Conservation (phyloP, 2,797 vertebrate species). For the Carcharodon carcharias region DNA sequence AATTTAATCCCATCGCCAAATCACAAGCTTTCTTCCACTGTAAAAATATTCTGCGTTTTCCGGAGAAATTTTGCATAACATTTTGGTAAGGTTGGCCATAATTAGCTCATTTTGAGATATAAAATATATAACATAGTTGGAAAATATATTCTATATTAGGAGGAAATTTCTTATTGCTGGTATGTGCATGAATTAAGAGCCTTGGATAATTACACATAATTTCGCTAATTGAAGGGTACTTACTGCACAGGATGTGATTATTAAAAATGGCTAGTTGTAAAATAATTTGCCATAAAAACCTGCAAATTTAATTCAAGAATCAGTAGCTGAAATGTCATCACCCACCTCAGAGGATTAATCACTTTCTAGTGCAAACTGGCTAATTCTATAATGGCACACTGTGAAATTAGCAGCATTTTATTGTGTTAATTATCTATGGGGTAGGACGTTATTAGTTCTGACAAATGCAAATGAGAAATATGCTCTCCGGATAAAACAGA, state of each 20-base stretch:
- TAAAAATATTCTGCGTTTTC: background rate
- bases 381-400: constrained; percentile 67
- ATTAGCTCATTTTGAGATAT: background rate
- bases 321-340: constrained; percentile 64
- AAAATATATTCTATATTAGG: constrained; percentile 26
- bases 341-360: constrained; percentile 65
- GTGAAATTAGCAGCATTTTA: constrained; percentile 74
- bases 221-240: constrained; percentile 38
- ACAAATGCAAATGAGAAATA: constrained; percentile 66
- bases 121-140: background rate
- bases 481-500: constrained; percentile 61
- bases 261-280: constrained; percentile 43
- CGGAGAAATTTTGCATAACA: background rate
- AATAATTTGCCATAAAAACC: constrained; percentile 40
- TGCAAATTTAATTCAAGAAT: constrained; percentile 58
- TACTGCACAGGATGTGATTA: constrained; percentile 38
- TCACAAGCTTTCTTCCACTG: background rate
- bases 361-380: constrained; percentile 66
- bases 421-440: constrained; percentile 73
- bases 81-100: background rate
- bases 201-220: constrained; percentile 42
- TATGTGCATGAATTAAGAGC: constrained; percentile 40
- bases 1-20: background rate
- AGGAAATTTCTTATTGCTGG: constrained; percentile 35
- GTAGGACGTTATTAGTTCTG: constrained; percentile 70